A percentile compares a stretch with the other conserved stretches of the same genome.
phyloP scores from a whole-genome alignment of 2,797 vertebrate species.

The Scomberomorus guttatus region DNA sequence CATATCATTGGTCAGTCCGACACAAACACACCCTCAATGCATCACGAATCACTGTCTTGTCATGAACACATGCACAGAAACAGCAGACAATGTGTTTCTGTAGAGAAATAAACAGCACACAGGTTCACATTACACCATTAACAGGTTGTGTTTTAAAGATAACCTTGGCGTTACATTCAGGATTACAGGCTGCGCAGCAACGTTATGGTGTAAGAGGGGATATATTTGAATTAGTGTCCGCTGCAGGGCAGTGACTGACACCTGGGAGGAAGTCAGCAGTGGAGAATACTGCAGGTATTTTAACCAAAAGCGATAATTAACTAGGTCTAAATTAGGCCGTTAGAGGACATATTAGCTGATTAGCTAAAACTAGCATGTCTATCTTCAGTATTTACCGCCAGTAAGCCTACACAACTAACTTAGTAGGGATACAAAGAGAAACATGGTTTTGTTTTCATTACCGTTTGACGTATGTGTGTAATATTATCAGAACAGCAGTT shows the following conservation, averaged over 20 bases:
- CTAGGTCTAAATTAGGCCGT: background rate
- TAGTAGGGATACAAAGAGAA: too few species aligned
- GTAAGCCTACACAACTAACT: too few species aligned
- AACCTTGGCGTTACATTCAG: conserved; percentile 9
- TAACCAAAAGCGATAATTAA: background rate
- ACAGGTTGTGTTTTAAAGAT: background rate
- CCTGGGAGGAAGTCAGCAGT: background rate
- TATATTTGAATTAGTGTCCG: too few species aligned
- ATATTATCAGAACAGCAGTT: background rate
- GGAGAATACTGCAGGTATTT: fast-evolving
- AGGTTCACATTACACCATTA: background rate
- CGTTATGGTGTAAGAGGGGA: background rate
- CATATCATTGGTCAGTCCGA: background rate
- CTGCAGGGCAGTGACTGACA: background rate
- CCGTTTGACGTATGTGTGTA: background rate
- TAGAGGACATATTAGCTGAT: conserved; percentile 7
- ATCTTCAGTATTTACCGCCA: background rate
- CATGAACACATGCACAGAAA: background rate
- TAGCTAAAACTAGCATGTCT: background rate
- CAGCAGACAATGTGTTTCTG: background rate
- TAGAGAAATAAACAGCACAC: background rate
- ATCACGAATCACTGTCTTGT: conserved; percentile 1
- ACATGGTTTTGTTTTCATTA: background rate
- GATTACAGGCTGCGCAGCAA: background rate
- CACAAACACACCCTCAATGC: background rate